A percentile compares a stretch with the other conserved stretches of the same genome.
Evolutionary conservation across 1,140 invertebrate species (phyloP).

Genomic region (Euwallacea fornicatus): DNA sequence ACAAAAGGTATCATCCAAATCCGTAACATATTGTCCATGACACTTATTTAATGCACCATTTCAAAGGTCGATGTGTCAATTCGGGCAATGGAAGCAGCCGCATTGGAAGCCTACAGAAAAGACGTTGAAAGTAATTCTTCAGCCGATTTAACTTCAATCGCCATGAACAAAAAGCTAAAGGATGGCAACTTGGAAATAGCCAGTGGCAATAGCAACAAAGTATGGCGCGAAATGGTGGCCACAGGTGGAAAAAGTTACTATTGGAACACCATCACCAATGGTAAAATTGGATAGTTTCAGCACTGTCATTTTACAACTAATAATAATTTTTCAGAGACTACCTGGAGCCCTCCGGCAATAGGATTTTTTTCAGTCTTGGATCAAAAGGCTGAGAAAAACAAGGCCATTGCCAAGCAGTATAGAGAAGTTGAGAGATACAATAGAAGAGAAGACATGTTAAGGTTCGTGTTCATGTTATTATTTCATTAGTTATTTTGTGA

Average conservation of each 20-base stretch:
- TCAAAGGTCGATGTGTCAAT: constrained; percentile 69
- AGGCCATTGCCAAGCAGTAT: constrained; percentile 55
- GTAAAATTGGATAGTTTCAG: constrained; percentile 53
- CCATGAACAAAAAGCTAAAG: constrained; percentile 47
- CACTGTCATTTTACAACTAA: not conserved
- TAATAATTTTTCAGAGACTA: constrained; percentile 57
- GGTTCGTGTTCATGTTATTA: not conserved
- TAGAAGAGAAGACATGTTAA: constrained; percentile 39
- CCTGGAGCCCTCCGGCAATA: constrained; percentile 66
- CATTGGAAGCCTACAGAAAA: constrained; percentile 79
- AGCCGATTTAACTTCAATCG: constrained; percentile 66
- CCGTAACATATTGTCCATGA: not conserved
- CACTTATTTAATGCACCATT: not conserved
- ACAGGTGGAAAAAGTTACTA: constrained; percentile 77
- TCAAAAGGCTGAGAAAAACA: constrained; percentile 57
- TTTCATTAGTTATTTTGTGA: not conserved
- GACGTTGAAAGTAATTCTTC: constrained; percentile 74
- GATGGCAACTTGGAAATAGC: constrained; percentile 50
- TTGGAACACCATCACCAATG: constrained; percentile 79
- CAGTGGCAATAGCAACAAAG: constrained; percentile 51
- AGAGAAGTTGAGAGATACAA: constrained; percentile 59
- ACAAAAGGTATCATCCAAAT: constrained; percentile 58
- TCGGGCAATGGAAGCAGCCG: constrained; percentile 86
- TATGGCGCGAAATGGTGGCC: constrained; percentile 72
- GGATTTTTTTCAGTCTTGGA: constrained; percentile 66